Base-by-base conservation (phyloP, 2,113 vertebrate species). In the Typhlomys cinereus region DNA sequence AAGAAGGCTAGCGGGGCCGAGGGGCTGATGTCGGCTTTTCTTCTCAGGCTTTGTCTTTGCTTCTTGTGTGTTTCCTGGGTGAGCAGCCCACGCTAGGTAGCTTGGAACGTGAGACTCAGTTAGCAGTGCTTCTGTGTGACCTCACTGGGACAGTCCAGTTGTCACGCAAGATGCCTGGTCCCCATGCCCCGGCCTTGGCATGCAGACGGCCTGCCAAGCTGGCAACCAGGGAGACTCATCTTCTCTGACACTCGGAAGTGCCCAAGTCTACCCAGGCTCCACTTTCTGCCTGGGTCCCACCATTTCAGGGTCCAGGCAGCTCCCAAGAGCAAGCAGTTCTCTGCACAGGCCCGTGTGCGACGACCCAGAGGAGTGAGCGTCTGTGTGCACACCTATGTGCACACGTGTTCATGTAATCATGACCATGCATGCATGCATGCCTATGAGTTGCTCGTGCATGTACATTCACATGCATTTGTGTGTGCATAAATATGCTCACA, bases 161-260 rank as follows among this genome's bases (percentile, higher is more conserved):
- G 7, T 17, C 1, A 7, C 2, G 20, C 46, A 34, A n/a, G 41
- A 10, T 27, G 39, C 34, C 0, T 1, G 0, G 5, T 4, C 9
- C 27, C 4, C 0, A 20, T 17, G 27, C 29, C 25, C 31, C 1
- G 52, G 29, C 12, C 25, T 25, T 52, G 12, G n/a, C 34, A 5
- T 52, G n/a, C 31, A 44, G 29, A 39, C 48, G 0, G 2, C 31
- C 31, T 66, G 57, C n/a, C 7, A 9, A 1, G 52, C 75, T 14
- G 46, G 29, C 44, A 31, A 36, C 7, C 6, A 67, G 25, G 48
- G 62, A 41, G 17, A 4, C 52, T 5, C 0, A 12, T 20, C 10
- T n/a, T 31, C 21, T 9, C 2, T 11, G n/a, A 48, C 25, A 5
- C 2, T 0, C 1, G 7, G 27, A 70, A 34, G 80, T 7, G 4